Conservation (phyloP, 2,113 vertebrate genomes). For the Pleuronectes platessa region DNA sequence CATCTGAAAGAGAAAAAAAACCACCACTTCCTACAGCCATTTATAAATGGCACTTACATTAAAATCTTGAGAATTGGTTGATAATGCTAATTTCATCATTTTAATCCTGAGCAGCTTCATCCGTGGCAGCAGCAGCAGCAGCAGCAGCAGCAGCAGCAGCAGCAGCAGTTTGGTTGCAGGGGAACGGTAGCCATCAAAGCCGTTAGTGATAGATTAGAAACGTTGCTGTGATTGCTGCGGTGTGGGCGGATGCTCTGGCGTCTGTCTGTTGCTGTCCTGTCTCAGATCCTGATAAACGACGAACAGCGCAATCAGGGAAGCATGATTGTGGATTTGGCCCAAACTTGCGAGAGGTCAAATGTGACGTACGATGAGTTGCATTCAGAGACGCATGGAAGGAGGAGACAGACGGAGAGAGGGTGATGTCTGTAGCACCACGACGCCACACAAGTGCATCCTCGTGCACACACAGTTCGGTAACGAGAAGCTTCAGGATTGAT, state of each 20-base stretch:
- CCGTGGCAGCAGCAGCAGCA: slow-evolving; percentile 2
- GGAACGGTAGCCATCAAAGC: slow-evolving; percentile 56
- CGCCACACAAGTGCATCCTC: not conserved
- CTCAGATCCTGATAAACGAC: slow-evolving; percentile 66
- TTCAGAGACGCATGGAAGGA: slow-evolving; percentile 7
- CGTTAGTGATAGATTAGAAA: slow-evolving; percentile 52
- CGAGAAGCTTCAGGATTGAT: slow-evolving; percentile 35
- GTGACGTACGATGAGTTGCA: slow-evolving; percentile 53
- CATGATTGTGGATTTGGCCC: slow-evolving; percentile 64
- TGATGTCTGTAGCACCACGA: not conserved
- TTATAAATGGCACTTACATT: slow-evolving; percentile 8
- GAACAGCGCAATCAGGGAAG: slow-evolving; percentile 70
- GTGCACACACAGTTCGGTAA: not conserved
- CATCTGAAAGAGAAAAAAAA: not conserved
- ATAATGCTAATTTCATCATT: not conserved
- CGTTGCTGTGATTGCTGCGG: slow-evolving; percentile 62
- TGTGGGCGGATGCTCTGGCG: slow-evolving; percentile 36
- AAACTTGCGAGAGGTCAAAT: slow-evolving; percentile 51
- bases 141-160: slow-evolving; percentile 7
- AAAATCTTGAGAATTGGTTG: slow-evolving; percentile 51
- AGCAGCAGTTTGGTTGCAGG: slow-evolving; percentile 2
- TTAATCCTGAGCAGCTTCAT: slow-evolving; percentile 45
- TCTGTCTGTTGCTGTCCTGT: slow-evolving; percentile 8
- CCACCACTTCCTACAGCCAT: not conserved
- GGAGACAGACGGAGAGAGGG: not conserved